phyloP scores from a whole-genome alignment of 2,797 vertebrate species.

The Linurgus olivaceus region DNA sequence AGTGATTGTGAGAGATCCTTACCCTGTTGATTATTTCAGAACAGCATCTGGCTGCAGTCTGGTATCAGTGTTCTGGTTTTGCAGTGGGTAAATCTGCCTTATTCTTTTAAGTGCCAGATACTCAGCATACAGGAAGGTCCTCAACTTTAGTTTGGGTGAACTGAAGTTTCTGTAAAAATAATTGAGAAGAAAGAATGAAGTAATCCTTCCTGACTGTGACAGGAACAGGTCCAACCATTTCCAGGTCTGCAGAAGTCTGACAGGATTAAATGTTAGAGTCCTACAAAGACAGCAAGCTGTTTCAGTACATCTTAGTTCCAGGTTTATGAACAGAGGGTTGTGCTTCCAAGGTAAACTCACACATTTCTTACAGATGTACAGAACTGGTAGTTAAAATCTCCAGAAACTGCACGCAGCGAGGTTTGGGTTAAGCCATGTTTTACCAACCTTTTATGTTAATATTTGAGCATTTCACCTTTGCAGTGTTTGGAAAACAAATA shows the following conservation, averaged over 20 bases:
- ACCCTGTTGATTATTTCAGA: background rate
- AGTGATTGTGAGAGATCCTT: background rate
- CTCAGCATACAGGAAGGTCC: background rate
- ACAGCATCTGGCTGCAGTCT: background rate
- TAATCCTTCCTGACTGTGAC: constrained; percentile 14
- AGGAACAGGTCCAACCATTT: background rate
- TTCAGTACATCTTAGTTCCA: background rate
- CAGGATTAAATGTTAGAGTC: background rate
- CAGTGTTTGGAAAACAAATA: background rate
- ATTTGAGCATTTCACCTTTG: background rate
- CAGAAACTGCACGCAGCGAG: background rate
- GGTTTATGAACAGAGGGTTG: background rate
- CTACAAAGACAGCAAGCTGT: background rate
- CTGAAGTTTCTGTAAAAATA: constrained; percentile 19
- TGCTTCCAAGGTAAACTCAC: background rate
- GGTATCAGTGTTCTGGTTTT: background rate
- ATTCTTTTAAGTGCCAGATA: background rate
- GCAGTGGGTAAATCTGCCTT: background rate
- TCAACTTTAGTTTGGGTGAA: background rate
- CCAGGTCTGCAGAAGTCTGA: constrained; percentile 15
- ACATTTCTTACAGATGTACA: constrained; percentile 1
- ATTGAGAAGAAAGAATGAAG: background rate
- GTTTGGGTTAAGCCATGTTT: background rate
- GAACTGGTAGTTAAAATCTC: background rate
- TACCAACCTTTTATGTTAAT: background rate